Base-by-base conservation (phyloP, 2,797 vertebrate species). In the Pampus argenteus region DNA sequence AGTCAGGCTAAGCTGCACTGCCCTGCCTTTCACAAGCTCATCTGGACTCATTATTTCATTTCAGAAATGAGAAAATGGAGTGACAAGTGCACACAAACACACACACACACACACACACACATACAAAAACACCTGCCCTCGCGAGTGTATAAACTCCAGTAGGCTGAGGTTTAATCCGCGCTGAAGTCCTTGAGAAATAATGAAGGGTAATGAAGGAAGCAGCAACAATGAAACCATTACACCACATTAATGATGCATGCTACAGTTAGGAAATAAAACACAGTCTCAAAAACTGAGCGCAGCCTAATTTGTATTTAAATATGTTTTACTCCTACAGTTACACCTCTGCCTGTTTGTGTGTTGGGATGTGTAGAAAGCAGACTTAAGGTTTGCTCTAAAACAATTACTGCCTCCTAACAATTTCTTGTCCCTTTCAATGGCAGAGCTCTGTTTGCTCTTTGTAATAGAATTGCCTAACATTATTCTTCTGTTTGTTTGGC, bases 121-220 rank as follows among this genome's bases (percentile, higher is more conserved):
- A 66, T 59, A 66, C 71, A 61, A 66, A 86, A 79, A 86, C 86
- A 87, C 81, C 85, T 88, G 85, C 83, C 75, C 71, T 71, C 56
- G 1, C 3, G 36, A 57, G 81, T 17, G 49, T 58, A 56, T 56
- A 75, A 88, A 82, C 84, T 84, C 77, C 59, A 10, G 55, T 74
- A 80, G 83, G 74, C 69, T 57, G 52, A 58, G 65, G 82, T 77
- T 68, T 78, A 82, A 82, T 89, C 69, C 86, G 79, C 31, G 2
- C 74, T 15, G 50, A 76, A 92, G 86, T 90, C 89, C 89, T 92
- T 88, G 88, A 91, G 81, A 89, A 81, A 86, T 89, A 88, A 92
- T 85, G 81, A 91, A 92, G 90, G 89, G 77, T 88, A 92, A 91
- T 90, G 82, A 90, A 88, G 85, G 78, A 87, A 89, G 71, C 79